Percentiles rank a stretch among this genome's conserved stretches.
Evolutionary conservation across 1,140 invertebrate genomes (phyloP).

Genomic region (Drosophila tani): DNA sequence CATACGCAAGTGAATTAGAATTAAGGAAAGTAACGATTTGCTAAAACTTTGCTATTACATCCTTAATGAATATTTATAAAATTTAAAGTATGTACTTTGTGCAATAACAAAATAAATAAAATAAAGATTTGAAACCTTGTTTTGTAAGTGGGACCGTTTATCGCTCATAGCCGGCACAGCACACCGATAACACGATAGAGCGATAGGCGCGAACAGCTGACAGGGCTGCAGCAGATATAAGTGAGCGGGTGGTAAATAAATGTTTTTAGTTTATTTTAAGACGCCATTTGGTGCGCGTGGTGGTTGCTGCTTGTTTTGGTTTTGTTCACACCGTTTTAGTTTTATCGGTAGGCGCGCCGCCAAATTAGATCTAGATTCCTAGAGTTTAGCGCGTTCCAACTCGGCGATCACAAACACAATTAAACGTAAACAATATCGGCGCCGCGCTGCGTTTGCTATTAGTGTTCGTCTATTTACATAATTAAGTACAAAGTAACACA

Average conservation of each 20-base stretch:
- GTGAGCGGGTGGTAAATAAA: conserved; percentile 22
- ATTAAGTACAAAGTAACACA: conserved; percentile 48
- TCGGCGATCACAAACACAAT: conserved; percentile 2
- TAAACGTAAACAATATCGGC: conserved; percentile 6
- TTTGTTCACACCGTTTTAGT: not conserved
- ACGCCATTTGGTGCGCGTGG: conserved; percentile 33
- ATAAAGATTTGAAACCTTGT: not conserved
- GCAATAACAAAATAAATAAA: too few species aligned
- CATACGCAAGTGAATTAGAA: too few species aligned
- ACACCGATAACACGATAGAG: not conserved
- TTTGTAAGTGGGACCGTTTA: not conserved
- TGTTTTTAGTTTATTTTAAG: conserved; percentile 30
- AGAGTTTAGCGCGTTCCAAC: conserved; percentile 15
- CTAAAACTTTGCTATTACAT: too few species aligned
- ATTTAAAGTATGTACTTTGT: too few species aligned
- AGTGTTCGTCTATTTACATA: conserved; percentile 45
- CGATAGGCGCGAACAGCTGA: conserved; percentile 19
- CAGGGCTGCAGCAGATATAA: conserved; percentile 22
- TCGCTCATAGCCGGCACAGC: not conserved
- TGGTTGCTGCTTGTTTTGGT: not conserved
- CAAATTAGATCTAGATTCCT: conserved; percentile 9
- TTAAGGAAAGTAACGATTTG: too few species aligned
- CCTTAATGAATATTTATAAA: too few species aligned
- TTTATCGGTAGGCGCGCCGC: conserved; percentile 1
- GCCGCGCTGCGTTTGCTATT: conserved; percentile 1